These are phyloP conservation scores for Miltochrista miniata DNA, from an alignment of 2,888 invertebrate genomes.

Conservation along the genomic window DNA sequence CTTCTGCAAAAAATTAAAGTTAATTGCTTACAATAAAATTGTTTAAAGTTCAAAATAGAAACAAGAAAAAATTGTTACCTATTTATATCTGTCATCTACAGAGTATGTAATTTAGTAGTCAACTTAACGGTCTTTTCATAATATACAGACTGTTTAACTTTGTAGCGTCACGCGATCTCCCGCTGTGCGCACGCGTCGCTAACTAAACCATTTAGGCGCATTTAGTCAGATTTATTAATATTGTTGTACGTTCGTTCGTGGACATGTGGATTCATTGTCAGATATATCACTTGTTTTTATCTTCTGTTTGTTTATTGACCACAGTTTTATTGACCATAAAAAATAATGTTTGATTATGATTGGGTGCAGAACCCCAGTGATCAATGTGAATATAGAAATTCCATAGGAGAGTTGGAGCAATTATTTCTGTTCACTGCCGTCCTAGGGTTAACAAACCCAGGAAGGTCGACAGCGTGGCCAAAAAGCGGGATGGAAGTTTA, in stretches of 20 bases:
- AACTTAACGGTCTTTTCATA: constrained; percentile 12
- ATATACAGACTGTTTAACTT: constrained; percentile 23
- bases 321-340: constrained; percentile 20
- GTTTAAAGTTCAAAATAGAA: background rate
- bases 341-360: background rate
- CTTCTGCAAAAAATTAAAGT: too few relatives aligned
- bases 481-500: too few relatives aligned
- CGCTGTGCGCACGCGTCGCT: constrained; percentile 70
- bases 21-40: background rate
- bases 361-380: background rate
- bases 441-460: too few relatives aligned
- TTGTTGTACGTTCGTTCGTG: constrained; percentile 37
- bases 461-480: too few relatives aligned
- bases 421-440: too few relatives aligned
- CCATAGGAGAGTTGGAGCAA: too few relatives aligned
- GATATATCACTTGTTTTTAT: constrained; percentile 65
- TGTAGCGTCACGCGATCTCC: constrained; percentile 42
- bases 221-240: constrained; percentile 70
- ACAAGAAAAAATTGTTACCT: constrained; percentile 2
- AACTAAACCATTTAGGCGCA: constrained; percentile 64
- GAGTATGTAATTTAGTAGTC: constrained; percentile 2
- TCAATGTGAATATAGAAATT: too few relatives aligned
- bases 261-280: constrained; percentile 59
- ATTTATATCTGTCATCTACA: constrained; percentile 8
- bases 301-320: constrained; percentile 62